Base-by-base conservation (phyloP, 37 sponge, comb jelly and placozoan species). In the Mnemiopsis leidyi region DNA sequence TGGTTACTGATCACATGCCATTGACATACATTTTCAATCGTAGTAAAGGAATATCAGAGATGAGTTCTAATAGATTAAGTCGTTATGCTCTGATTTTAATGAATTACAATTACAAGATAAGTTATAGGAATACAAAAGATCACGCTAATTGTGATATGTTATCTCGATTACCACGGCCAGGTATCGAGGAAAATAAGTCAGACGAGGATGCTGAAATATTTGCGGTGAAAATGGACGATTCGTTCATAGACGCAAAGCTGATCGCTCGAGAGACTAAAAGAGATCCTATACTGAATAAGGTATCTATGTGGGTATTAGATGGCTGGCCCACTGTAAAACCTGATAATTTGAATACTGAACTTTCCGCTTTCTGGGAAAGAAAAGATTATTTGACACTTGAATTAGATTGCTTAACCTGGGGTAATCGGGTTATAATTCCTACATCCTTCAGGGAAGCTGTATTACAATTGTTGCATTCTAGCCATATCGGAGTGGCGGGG, bases 91-190 rank as follows among this genome's bases (percentile, higher is more conserved):
- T 95, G 5, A 33, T 94, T 0, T 34, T 93, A 24, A 28, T 93
- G 21, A 39, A 82, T 32, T 93, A 94, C 33, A 0, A 38, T n/a
- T 95, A 95, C 38, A 38, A 61, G 0, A 95, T 95, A 23, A 36
- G 82, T 0, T 95, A 83, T 39, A 29, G 88, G 36, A 85, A 79
- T 7, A 94, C 94, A 0, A 0, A 18, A 23, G 32, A 48, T 29
- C 95, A 95, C 32, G 76, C 33, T 0, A 95, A 95, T 92, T 76
- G 92, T 21, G 95, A 95, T 95, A 93, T 68, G 0, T 48, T 93
- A 0, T 94, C 95, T 24, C 82, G 93, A 23, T 36, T 94, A 0
- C 93, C 68, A 0, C 20, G 28, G 3, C 24, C 36, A 79, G 82
- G 34, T 79, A 35, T 29, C 23, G 20, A 67, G 20, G 68, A 39